phyloP scores from a whole-genome alignment of 30 jellyfish, hydroid and myxozoan genomes.

The Hydractinia symbiolongicarpus region DNA sequence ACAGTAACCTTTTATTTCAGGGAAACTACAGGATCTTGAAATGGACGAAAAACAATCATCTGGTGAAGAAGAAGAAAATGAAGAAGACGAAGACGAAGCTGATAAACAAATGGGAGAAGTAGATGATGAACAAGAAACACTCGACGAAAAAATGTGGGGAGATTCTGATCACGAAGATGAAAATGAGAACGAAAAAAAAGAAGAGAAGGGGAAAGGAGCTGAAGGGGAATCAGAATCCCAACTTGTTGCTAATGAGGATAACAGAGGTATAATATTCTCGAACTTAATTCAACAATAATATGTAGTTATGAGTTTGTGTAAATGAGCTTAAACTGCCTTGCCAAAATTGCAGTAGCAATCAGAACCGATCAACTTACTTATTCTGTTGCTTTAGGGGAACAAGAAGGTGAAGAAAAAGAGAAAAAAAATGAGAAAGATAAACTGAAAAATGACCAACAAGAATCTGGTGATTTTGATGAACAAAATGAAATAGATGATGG shows the following conservation, averaged over 20 bases:
- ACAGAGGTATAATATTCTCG: slow-evolving; percentile 47
- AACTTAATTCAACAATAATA: neutral
- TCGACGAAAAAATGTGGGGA: slow-evolving; percentile 91
- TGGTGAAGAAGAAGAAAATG: slow-evolving; percentile 43
- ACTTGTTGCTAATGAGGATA: slow-evolving; percentile 89
- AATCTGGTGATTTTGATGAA: too few relatives aligned
- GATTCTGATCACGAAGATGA: slow-evolving; percentile 79
- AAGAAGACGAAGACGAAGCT: slow-evolving; percentile 55
- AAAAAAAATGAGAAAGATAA: slow-evolving; percentile 8
- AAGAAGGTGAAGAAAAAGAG: slow-evolving; percentile 54
- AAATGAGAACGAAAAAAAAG: slow-evolving; percentile 44
- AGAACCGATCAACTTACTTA: neutral
- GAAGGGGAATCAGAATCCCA: slow-evolving; percentile 68
- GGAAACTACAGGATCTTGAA: slow-evolving; percentile 81
- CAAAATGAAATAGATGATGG: slow-evolving; percentile 31
- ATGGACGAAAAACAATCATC: slow-evolving; percentile 13
- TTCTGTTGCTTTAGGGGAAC: slow-evolving; percentile 48
- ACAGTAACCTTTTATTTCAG: neutral
- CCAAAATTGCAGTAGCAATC: neutral
- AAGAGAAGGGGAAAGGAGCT: slow-evolving; percentile 76
- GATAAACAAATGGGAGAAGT: slow-evolving; percentile 85
- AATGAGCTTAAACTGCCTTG: neutral
- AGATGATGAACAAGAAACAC: slow-evolving; percentile 59
- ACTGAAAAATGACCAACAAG: slow-evolving; percentile 7
- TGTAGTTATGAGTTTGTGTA: neutral